These are phyloP conservation scores for Cremastinae sp. DNA, from an alignment of 2,888 invertebrate species.

Conservation along the genomic window DNA sequence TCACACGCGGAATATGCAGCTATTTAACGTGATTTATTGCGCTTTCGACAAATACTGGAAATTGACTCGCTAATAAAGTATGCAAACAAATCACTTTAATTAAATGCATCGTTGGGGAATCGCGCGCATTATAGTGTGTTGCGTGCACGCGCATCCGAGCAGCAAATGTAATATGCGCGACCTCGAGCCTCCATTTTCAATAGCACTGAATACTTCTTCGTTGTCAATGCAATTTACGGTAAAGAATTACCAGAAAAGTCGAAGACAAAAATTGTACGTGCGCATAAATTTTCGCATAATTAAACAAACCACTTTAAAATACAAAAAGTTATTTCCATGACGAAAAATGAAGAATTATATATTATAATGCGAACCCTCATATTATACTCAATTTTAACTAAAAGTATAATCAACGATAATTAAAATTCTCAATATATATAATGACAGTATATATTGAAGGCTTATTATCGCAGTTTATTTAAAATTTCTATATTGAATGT, in stretches of 20 bases:
- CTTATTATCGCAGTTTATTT: too few species aligned
- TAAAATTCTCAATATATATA: too few species aligned
- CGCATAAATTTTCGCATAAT: conserved; percentile 26
- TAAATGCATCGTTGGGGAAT: conserved; percentile 27
- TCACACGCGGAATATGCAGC: background rate
- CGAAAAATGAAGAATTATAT: background rate
- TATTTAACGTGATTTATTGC: conserved; percentile 2
- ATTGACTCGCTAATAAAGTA: conserved; percentile 26
- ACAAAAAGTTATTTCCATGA: background rate
- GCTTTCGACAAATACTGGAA: conserved; percentile 34
- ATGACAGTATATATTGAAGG: too few species aligned
- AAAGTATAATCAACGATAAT: background rate
- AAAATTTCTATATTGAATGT: too few species aligned
- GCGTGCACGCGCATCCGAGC: conserved; percentile 10
- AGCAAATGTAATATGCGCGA: conserved; percentile 26
- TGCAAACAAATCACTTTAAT: conserved; percentile 48
- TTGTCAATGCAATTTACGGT: conserved; percentile 13
- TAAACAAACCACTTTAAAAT: background rate
- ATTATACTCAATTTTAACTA: background rate
- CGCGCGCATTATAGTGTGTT: background rate
- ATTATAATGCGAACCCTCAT: too few species aligned
- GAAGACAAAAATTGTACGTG: background rate
- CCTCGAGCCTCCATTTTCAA: conserved; percentile 34
- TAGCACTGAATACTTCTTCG: conserved; percentile 12
- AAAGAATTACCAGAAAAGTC: conserved; percentile 5